phyloP scores from a whole-genome alignment of 1,140 invertebrate genomes.

The Drosophila guanche region DNA sequence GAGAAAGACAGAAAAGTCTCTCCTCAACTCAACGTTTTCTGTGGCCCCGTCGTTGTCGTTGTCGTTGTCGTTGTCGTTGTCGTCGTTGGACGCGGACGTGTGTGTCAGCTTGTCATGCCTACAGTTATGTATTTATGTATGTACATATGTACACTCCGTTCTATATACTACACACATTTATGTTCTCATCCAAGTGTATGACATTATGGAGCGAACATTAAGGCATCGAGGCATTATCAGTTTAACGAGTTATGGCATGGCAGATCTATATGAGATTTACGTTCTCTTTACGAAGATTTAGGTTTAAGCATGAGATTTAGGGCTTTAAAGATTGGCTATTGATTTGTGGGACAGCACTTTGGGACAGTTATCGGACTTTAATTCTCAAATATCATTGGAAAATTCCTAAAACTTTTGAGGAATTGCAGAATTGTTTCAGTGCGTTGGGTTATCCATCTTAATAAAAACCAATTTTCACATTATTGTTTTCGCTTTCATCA shows the following conservation, averaged over 20 bases:
- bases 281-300: neutral
- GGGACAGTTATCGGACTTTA: neutral
- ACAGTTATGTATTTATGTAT: slow-evolving; percentile 36
- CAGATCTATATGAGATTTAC: neutral
- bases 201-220: slow-evolving; percentile 22
- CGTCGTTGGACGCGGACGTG: slow-evolving; percentile 25
- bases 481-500: slow-evolving; percentile 39
- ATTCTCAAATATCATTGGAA: neutral
- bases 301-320: neutral
- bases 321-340: neutral
- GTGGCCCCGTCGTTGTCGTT: slow-evolving; percentile 17
- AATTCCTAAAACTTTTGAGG: slow-evolving; percentile 6
- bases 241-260: slow-evolving; percentile 7
- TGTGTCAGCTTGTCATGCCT: slow-evolving; percentile 25
- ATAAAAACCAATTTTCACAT: slow-evolving; percentile 51
- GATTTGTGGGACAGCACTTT: too few relatives aligned
- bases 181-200: slow-evolving; percentile 14
- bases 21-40: too few relatives aligned
- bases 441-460: slow-evolving; percentile 47
- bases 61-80: too few relatives aligned
- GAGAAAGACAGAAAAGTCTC: slow-evolving; percentile 30
- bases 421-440: slow-evolving; percentile 10
- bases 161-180: slow-evolving; percentile 12
- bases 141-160: slow-evolving; percentile 15
- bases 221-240: slow-evolving; percentile 31